These are phyloP conservation scores for Phyllotis vaccarum DNA, from an alignment of 2,797 vertebrate species.

Conservation along the genomic window DNA sequence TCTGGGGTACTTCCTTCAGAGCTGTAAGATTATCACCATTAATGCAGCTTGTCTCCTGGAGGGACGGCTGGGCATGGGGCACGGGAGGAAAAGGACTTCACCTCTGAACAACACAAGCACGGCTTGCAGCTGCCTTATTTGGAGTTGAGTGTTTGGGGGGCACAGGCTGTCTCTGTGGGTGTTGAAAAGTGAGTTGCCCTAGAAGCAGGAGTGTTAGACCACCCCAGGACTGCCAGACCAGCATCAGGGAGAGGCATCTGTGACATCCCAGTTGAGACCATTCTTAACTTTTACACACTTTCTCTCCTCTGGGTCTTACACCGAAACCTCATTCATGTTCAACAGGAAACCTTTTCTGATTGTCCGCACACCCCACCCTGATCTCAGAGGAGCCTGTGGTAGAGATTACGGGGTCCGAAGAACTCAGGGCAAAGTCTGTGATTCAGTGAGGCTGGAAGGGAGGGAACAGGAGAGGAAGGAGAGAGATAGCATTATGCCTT, in stretches of 20 bases:
- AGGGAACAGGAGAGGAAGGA: background rate
- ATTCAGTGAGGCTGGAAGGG: background rate
- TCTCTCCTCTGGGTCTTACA: background rate
- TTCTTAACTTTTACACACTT: background rate
- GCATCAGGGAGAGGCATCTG: background rate
- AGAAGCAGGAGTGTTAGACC: background rate
- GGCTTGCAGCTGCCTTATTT: background rate
- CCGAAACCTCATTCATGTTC: background rate
- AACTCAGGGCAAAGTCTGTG: background rate
- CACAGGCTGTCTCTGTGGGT: background rate
- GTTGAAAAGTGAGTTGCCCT: background rate
- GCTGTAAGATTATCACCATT: constrained; percentile 82
- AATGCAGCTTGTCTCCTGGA: constrained; percentile 78
- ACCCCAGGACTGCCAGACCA: background rate
- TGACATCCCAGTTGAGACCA: background rate
- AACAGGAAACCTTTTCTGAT: constrained; percentile 21
- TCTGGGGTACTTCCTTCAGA: constrained; percentile 85
- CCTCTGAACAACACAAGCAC: background rate
- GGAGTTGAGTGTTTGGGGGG: background rate
- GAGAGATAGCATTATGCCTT: background rate
- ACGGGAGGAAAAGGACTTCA: constrained; percentile 3
- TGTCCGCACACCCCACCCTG: background rate
- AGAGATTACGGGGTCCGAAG: background rate
- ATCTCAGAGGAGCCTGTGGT: background rate
- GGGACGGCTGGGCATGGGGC: constrained; percentile 67